Evolutionary conservation across 2,888 invertebrate species (phyloP).

Genomic region (Linnaemya tessellans): DNA sequence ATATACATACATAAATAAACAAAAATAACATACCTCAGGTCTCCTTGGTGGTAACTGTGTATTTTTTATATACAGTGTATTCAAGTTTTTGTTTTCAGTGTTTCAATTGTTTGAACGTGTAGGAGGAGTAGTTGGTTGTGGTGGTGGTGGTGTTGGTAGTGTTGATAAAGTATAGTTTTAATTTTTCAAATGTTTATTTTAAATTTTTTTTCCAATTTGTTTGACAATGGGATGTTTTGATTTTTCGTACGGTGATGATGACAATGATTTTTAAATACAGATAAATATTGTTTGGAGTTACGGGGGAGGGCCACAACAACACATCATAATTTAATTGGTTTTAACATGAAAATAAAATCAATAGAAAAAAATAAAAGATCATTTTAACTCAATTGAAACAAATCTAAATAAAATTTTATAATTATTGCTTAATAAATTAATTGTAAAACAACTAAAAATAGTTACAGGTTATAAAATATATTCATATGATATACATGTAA

Average conservation of each 20-base stretch:
- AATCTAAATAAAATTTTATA: constrained; percentile 44
- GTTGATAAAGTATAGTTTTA: constrained; percentile 16
- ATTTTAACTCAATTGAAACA: constrained; percentile 56
- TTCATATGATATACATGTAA: neutral
- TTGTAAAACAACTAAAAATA: constrained; percentile 28
- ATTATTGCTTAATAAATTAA: constrained; percentile 31
- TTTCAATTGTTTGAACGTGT: constrained; percentile 47
- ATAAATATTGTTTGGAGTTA: constrained; percentile 56
- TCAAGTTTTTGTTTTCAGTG: constrained; percentile 9
- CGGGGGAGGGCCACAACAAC: constrained; percentile 68
- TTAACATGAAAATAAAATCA: constrained; percentile 72
- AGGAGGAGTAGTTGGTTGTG: constrained; percentile 38
- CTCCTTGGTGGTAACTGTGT: constrained; percentile 92
- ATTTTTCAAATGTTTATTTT: constrained; percentile 20
- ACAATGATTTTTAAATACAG: constrained; percentile 54
- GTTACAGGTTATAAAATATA: neutral
- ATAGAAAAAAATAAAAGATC: constrained; percentile 60
- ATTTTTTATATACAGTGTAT: constrained; percentile 48
- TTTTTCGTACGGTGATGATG: constrained; percentile 52
- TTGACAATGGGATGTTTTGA: constrained; percentile 34
- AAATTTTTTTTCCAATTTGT: constrained; percentile 36
- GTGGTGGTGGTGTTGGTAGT: constrained; percentile 49
- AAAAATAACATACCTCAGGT: constrained; percentile 91
- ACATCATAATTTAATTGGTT: constrained; percentile 71
- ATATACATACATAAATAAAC: constrained; percentile 40